Conservation (phyloP, 2,888 invertebrate genomes). For the Ditylenchus weischeri region DNA sequence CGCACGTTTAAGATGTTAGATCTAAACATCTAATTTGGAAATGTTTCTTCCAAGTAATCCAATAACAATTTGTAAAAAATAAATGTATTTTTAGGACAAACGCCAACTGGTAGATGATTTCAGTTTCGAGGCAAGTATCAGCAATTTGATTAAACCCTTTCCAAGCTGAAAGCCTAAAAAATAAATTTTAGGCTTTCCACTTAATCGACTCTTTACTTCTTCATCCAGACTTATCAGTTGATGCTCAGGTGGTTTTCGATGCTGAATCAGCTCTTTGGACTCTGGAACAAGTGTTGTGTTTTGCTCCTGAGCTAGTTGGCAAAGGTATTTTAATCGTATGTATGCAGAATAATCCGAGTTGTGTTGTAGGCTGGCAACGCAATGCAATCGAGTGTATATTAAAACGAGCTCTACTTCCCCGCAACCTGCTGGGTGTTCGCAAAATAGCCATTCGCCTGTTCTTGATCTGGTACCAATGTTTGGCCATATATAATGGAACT, state of each 20-base stretch:
- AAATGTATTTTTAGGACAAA: constrained; percentile 44
- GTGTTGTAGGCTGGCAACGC: constrained; percentile 50
- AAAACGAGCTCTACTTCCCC: constrained; percentile 56
- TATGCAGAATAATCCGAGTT: not conserved
- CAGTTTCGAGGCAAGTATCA: constrained; percentile 41
- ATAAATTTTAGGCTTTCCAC: constrained; percentile 41
- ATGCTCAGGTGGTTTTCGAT: constrained; percentile 48
- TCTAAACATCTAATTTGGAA: too few relatives aligned
- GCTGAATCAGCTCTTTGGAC: constrained; percentile 56
- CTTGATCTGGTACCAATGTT: constrained; percentile 55
- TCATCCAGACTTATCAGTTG: constrained; percentile 44
- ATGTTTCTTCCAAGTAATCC: too few relatives aligned
- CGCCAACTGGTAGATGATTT: constrained; percentile 54
- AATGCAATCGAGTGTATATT: constrained; percentile 55
- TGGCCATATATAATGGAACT: constrained; percentile 42
- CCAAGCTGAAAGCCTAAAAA: too few relatives aligned
- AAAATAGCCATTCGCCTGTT: constrained; percentile 57
- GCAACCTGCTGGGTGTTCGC: constrained; percentile 53
- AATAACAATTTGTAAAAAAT: too few relatives aligned
- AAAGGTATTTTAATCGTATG: constrained; percentile 37
- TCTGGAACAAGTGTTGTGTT: constrained; percentile 53
- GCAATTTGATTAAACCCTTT: too few relatives aligned
- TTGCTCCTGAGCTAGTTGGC: constrained; percentile 55
- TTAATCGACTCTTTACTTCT: constrained; percentile 54
- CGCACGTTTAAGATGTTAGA: too few relatives aligned